Conservation (phyloP, 2,113 vertebrate genomes). For the Anthoscopus minutus region DNA sequence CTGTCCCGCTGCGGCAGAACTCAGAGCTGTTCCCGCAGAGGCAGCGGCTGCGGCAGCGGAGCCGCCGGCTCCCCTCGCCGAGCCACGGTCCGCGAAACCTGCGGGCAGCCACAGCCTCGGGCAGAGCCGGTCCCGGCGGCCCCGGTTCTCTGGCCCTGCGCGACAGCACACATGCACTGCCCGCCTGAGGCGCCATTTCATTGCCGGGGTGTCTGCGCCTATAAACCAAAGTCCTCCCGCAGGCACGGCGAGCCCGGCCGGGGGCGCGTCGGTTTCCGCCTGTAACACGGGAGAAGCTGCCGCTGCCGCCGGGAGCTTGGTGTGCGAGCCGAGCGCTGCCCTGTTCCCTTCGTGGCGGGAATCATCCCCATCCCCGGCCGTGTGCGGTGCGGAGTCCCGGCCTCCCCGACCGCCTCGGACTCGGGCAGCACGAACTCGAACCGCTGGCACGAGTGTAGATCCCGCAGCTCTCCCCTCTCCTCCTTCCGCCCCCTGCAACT, state of each 20-base stretch:
- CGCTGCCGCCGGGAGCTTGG: neutral
- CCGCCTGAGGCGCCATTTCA: fast-evolving
- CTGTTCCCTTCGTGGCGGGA: too few relatives aligned
- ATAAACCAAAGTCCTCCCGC: fast-evolving
- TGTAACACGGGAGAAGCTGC: neutral
- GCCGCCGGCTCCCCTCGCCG: neutral
- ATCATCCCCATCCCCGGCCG: neutral
- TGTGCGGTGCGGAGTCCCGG: neutral
- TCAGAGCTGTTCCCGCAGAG: neutral
- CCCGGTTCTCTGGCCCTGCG: too few relatives aligned
- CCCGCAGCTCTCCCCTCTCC: neutral
- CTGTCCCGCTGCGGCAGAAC: neutral
- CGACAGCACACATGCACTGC: neutral
- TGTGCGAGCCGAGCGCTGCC: neutral
- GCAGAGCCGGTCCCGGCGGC: neutral
- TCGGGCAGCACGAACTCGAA: neutral
- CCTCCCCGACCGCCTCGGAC: neutral
- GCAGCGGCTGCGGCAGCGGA: neutral
- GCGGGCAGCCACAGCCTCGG: neutral
- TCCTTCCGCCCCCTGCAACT: too few relatives aligned
- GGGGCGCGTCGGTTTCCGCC: neutral
- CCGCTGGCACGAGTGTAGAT: neutral
- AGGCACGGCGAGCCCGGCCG: neutral
- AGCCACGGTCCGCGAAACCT: fast-evolving
- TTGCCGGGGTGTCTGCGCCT: fast-evolving